These are phyloP conservation scores for Cichlasoma orientale DNA, from an alignment of 2,797 vertebrate genomes.

Conservation along the genomic window DNA sequence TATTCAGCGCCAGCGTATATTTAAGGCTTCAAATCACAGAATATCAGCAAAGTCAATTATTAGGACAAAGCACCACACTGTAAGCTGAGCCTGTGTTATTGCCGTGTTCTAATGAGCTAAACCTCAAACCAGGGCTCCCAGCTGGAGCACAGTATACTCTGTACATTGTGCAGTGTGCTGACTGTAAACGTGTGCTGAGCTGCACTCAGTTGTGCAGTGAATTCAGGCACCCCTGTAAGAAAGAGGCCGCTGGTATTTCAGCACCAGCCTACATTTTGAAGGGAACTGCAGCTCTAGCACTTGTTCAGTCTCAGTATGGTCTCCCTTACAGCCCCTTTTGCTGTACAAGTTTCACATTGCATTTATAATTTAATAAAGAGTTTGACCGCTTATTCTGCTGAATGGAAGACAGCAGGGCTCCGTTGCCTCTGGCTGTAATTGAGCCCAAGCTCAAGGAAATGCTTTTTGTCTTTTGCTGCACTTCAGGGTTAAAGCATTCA, in stretches of 20 bases:
- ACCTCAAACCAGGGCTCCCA: neutral
- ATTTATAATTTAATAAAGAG: slow-evolving; percentile 39
- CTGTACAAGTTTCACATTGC: slow-evolving; percentile 43
- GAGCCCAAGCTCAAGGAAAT: slow-evolving; percentile 22
- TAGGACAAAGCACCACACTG: accelerated
- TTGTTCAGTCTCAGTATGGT: slow-evolving; percentile 28
- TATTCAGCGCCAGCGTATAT: neutral
- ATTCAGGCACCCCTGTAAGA: neutral
- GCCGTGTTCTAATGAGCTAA: neutral
- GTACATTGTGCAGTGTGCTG: neutral
- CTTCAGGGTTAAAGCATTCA: slow-evolving; percentile 39
- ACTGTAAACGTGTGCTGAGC: neutral
- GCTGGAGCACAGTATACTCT: neutral
- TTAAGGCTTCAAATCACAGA: neutral
- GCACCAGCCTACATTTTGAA: slow-evolving; percentile 13
- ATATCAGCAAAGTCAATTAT: too few species aligned
- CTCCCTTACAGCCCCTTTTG: neutral
- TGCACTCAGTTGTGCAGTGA: neutral
- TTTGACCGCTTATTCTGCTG: slow-evolving; percentile 50
- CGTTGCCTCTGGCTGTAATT: slow-evolving; percentile 25
- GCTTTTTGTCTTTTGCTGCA: slow-evolving; percentile 24
- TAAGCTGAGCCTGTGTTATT: neutral
- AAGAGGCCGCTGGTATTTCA: slow-evolving; percentile 1
- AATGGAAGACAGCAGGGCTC: slow-evolving; percentile 47
- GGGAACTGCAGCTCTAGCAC: slow-evolving; percentile 19